phyloP scores from a whole-genome alignment of 2,888 invertebrate genomes.

The Yponomeuta evonymella region DNA sequence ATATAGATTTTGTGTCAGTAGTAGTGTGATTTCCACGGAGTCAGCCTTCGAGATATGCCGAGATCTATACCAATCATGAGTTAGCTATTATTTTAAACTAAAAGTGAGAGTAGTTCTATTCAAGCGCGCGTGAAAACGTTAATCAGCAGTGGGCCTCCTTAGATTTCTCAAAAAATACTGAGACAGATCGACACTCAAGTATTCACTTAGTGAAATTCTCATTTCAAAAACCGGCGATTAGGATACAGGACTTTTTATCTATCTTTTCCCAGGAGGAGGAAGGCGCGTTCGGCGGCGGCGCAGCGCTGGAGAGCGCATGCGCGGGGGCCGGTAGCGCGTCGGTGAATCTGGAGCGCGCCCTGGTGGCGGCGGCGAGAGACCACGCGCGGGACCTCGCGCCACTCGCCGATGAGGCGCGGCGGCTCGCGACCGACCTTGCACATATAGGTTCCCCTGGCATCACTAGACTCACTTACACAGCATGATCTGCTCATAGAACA shows the following conservation, averaged over 20 bases:
- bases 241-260: constrained; percentile 28
- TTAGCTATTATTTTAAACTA: no score
- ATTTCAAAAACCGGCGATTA: neutral
- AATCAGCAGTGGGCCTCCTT: no score
- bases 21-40: no score
- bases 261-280: constrained; percentile 56
- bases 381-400: constrained; percentile 66
- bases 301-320: constrained; percentile 75
- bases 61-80: no score
- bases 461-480: no score
- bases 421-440: constrained; percentile 65
- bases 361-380: constrained; percentile 79
- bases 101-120: no score
- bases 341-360: constrained; percentile 86
- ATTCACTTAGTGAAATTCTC: neutral
- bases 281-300: constrained; percentile 53
- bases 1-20: no score
- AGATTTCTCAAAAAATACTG: no score
- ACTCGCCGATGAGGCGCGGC: constrained; percentile 63
- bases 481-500: no score
- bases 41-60: no score
- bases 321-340: constrained; percentile 87
- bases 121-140: no score
- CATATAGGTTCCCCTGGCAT: constrained; percentile 53
- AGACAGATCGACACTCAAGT: neutral